Percentiles rank a stretch among this genome's conserved stretches.
These are phyloP conservation scores for Eulemur macaco DNA, from an alignment of 2,113 vertebrate genomes.

Conservation along the genomic window DNA sequence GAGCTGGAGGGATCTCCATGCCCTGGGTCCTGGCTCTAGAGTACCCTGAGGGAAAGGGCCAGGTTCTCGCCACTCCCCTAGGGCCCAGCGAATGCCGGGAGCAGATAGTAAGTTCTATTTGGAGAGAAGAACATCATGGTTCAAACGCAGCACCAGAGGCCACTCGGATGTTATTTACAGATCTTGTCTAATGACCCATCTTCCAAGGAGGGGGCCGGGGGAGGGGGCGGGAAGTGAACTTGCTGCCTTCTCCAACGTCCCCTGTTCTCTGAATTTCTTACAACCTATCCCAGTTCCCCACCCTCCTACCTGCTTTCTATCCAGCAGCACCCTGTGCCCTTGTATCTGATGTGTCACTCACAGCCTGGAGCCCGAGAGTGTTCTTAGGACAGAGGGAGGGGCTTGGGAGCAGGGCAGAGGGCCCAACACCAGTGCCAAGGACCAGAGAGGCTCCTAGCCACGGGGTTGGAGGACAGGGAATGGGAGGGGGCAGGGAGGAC, in stretches of 20 bases:
- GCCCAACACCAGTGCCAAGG: no score
- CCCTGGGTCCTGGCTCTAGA: background rate
- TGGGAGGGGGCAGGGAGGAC: background rate
- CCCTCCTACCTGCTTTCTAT: background rate
- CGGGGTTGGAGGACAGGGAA: background rate
- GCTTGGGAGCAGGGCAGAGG: background rate
- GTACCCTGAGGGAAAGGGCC: background rate
- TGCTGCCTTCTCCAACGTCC: background rate
- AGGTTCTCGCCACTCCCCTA: background rate
- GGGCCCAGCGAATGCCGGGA: background rate
- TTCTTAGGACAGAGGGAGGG: background rate
- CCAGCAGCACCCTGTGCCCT: background rate
- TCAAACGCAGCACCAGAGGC: background rate
- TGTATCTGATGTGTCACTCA: background rate
- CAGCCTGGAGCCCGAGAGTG: background rate
- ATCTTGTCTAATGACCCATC: constrained; percentile 18
- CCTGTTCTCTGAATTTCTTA: background rate
- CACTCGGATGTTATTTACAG: constrained; percentile 60
- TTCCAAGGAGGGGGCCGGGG: background rate
- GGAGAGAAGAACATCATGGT: constrained; percentile 55
- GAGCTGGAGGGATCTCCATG: background rate
- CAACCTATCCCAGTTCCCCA: background rate
- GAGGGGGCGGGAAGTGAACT: background rate
- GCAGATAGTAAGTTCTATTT: constrained; percentile 70
- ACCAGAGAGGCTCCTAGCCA: background rate